Conservation (phyloP, 1,140 invertebrate genomes). For the Aphidius ervi region DNA sequence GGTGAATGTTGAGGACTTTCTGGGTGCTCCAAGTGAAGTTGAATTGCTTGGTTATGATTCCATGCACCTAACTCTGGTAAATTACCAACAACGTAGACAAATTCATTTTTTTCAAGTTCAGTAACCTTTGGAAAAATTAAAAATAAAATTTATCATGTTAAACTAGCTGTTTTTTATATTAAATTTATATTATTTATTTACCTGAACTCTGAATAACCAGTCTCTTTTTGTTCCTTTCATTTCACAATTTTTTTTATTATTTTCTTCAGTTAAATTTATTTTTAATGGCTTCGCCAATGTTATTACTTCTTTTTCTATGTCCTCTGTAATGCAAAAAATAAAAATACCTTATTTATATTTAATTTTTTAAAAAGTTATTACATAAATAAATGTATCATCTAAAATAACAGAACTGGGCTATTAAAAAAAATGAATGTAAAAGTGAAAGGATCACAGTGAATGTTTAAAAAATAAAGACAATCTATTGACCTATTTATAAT, state of each 20-base stretch:
- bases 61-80: constrained; percentile 49
- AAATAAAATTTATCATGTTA: constrained; percentile 10
- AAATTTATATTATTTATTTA: constrained; percentile 23
- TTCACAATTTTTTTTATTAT: constrained; percentile 23
- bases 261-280: constrained; percentile 25
- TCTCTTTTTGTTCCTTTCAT: constrained; percentile 49
- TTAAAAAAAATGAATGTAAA: too few species aligned
- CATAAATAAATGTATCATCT: too few species aligned
- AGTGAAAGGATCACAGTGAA: too few species aligned
- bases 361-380: constrained; percentile 12
- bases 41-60: constrained; percentile 51
- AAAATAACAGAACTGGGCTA: too few species aligned
- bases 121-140: constrained; percentile 33
- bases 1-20: constrained; percentile 29
- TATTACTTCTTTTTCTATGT: constrained; percentile 19
- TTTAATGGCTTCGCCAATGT: constrained; percentile 22
- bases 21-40: constrained; percentile 40
- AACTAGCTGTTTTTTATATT: too few species aligned
- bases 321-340: constrained; percentile 35
- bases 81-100: constrained; percentile 49
- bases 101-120: constrained; percentile 46
- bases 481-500: too few species aligned
- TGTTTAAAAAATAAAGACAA: too few species aligned
- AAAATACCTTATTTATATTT: constrained; percentile 36
- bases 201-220: constrained; percentile 50